Evolutionary conservation across 2,888 invertebrate species (phyloP), one percentile per base, ranked within the genome.

Genomic region (Ditula angustiorana): DNA sequence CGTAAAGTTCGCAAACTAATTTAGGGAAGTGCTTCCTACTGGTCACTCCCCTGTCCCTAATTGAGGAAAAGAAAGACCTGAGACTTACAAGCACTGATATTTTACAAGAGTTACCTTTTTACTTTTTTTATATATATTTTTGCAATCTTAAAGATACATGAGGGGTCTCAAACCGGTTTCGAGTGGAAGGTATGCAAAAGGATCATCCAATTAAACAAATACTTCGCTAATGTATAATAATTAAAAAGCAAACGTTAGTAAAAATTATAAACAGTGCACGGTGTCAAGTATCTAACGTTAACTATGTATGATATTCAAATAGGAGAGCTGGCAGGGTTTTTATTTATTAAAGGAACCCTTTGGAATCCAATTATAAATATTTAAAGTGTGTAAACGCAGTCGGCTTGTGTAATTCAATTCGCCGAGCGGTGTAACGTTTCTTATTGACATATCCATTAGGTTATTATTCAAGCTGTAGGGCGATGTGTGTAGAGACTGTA

Each of bases 361-460:
- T 73, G 63, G 57, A 77, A 80, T 82, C 76, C 82, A 86, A 85
- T 88, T 87, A 87, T 89, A 88, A 87, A 89, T 86, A 87, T 88
- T 87, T 83, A 85, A 86, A 84, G 80, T 82, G 83, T 80, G 76
- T 82, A 79, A 80, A 81, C 77, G 76, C 78, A 77, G 76, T 80
- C 76, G 83, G 83, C 80, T 75, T 75, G 75, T 74, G 90, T 89
- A 86, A 90, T 84, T 84, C 80, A 81, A 90, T 86, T 87, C 88
- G 74, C 72, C 67, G 73, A 78, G 53, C 56, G 64, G 87, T 85
- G 79, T 90, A 77, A 81, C 80, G 82, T 90, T 90, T 84, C 90
- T 79, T 90, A 91, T 90, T 91, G 90, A 91, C 90, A 83, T 80
- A 86, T 83, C 90, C 91, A 91, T 91, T 89, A 89, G 75, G 79